Base-by-base conservation (phyloP, 2,113 vertebrate genomes). In the Tragelaphus scriptus region DNA sequence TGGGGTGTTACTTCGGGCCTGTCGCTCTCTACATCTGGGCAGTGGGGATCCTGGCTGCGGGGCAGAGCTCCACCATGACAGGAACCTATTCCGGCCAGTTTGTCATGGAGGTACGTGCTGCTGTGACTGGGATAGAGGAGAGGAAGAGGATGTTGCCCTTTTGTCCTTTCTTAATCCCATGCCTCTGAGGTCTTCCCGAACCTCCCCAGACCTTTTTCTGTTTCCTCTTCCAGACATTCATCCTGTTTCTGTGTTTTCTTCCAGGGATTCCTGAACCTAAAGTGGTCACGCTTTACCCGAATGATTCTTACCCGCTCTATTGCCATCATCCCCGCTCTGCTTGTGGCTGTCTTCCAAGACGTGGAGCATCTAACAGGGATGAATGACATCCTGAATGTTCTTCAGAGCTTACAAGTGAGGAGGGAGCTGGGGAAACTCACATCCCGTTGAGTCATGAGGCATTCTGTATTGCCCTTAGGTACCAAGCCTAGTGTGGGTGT, bases 21-120 rank as follows among this genome's bases (percentile, higher is more conserved):
- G 99, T 99, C 0, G 99, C 99, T 1, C 99, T 99, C 84, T 99
- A 99, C 91, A 99, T 99, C 98, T 99, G 99, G 99, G 99, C 99
- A 0, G 98, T 99, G 1, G 99, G 99, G 15, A 99, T 99, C 98
- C 99, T 99, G 36, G 65, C 65, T 71, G 65, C 65, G 2, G 65
- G 65, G 19, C 65, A 71, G n/a, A 71, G 65, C n/a, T 71, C 65
- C n/a, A 71, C 65, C n/a, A 12, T 71, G n/a, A 71, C 65, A 23
- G 65, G 65, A 36, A 36, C 65, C 65, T 71, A 71, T 23, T 71
- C 65, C 0, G 99, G 99, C 30, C 99, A 99, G 99, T 99, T 99
- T 71, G 99, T 99, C 47, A 99, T 99, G 99, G 99, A 99, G 99
- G 99, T 99, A 97, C n/a, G 94, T 85, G 97, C 55, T 30, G 58